These are phyloP conservation scores for Bubalus kerabau DNA, from an alignment of 2,113 vertebrate genomes.

Conservation along the genomic window DNA sequence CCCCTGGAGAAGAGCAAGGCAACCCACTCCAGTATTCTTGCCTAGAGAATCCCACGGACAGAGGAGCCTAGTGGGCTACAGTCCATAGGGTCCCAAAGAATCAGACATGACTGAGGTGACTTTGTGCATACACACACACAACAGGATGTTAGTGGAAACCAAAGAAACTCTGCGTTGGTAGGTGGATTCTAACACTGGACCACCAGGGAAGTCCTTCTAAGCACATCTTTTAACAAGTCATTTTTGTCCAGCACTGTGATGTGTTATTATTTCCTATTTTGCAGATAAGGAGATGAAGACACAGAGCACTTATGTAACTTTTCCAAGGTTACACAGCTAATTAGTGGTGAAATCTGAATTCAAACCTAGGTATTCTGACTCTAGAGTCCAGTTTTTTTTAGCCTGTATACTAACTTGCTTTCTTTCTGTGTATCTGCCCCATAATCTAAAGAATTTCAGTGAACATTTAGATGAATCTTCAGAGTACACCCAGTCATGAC, in stretches of 20 bases:
- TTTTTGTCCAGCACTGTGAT: not conserved
- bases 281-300: not conserved
- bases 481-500: not conserved
- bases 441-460: not conserved
- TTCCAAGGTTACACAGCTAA: not conserved
- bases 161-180: not conserved
- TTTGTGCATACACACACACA: not conserved
- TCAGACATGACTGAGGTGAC: not conserved
- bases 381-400: not conserved
- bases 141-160: not conserved
- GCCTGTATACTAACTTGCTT: not conserved
- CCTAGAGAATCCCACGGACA: not conserved
- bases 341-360: not conserved
- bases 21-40: not conserved
- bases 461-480: not conserved
- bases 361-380: not conserved
- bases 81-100: not conserved
- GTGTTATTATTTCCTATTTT: not conserved
- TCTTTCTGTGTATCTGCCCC: not conserved
- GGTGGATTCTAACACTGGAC: not conserved
- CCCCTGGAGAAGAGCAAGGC: not conserved
- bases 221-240: not conserved
- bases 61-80: not conserved
- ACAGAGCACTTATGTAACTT: not conserved
- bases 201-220: not conserved